Evolutionary conservation across 2,797 vertebrate genomes (phyloP).

Genomic region (Petrocephalus sullivani): DNA sequence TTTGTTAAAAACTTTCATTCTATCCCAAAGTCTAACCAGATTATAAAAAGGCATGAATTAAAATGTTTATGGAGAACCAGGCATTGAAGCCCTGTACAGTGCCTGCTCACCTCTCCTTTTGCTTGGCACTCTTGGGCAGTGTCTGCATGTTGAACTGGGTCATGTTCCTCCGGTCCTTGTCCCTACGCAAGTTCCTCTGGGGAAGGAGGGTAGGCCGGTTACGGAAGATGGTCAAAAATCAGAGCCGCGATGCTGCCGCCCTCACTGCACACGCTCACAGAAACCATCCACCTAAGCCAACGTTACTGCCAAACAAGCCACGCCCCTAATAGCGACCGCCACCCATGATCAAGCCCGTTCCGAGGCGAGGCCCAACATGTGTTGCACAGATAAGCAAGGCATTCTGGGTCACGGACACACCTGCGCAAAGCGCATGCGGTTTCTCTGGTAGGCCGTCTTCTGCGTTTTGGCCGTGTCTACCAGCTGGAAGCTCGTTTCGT

Average conservation of each 20-base stretch:
- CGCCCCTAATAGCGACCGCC: neutral
- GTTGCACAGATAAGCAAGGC: neutral
- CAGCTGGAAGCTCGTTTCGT: slow-evolving; percentile 95
- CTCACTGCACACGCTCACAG: neutral
- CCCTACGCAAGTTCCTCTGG: slow-evolving; percentile 90
- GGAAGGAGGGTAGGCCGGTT: neutral
- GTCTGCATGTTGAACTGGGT: slow-evolving; percentile 97
- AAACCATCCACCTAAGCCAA: neutral
- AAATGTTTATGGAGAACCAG: neutral
- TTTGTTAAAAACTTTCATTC: neutral
- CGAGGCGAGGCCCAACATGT: no score
- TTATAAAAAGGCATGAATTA: neutral
- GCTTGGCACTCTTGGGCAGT: slow-evolving; percentile 94
- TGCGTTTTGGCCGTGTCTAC: slow-evolving; percentile 94
- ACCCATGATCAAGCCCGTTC: neutral
- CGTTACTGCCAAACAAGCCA: neutral
- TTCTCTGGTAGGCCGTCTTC: slow-evolving; percentile 96
- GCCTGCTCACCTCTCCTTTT: slow-evolving; percentile 85
- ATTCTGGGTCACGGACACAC: slow-evolving; percentile 47
- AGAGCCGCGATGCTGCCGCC: neutral
- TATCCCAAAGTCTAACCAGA: neutral
- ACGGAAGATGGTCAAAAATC: neutral
- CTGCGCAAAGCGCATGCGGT: slow-evolving; percentile 97
- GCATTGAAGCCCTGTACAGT: neutral
- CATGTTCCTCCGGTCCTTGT: slow-evolving; percentile 92